Conservation (phyloP, 2,113 vertebrate genomes). For the Irena cyanogastra region DNA sequence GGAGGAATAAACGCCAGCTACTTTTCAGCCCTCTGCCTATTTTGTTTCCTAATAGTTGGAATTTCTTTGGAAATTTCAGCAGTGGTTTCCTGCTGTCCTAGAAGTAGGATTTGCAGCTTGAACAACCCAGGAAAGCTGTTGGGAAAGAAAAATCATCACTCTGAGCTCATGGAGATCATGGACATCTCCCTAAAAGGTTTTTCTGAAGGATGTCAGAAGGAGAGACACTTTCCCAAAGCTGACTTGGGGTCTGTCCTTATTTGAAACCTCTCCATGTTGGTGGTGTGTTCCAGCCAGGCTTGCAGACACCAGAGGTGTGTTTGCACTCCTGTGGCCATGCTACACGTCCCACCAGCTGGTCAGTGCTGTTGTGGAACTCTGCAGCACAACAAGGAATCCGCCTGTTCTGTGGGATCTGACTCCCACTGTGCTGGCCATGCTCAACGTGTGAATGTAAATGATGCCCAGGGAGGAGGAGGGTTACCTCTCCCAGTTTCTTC, state of each 20-base stretch:
- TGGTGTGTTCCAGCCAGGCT: rapidly evolving
- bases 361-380: too few relatives aligned
- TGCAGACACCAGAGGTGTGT: background rate
- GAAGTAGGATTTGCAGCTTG: background rate
- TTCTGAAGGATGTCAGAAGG: background rate
- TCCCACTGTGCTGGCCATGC: background rate
- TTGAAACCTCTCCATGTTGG: background rate
- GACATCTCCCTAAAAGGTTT: background rate
- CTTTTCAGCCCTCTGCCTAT: background rate
- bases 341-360: rapidly evolving
- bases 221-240: background rate
- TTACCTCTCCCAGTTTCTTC: background rate
- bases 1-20: background rate
- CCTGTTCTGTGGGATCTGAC: background rate
- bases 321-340: rapidly evolving
- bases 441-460: rapidly evolving
- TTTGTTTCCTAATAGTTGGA: background rate
- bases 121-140: background rate
- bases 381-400: background rate
- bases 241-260: rapidly evolving
- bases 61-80: background rate
- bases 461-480: background rate
- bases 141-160: background rate
- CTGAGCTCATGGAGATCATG: background rate
- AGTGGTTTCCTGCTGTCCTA: background rate